A percentile compares a stretch with the other conserved stretches of the same genome.
phyloP scores from a whole-genome alignment of 2,888 invertebrate genomes.

The Mesoligia furuncula region DNA sequence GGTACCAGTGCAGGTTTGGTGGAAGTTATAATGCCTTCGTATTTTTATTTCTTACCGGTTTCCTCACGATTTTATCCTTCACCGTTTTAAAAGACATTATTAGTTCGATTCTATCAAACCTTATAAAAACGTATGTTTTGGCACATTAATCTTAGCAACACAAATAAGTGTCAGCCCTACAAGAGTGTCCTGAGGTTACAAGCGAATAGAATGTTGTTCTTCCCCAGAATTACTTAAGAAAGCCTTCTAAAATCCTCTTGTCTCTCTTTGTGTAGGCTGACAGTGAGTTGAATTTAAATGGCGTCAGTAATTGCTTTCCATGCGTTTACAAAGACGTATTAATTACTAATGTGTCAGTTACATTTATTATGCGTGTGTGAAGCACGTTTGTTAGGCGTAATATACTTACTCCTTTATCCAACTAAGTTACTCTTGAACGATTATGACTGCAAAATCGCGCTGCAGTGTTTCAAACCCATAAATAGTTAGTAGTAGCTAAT shows the following conservation, averaged over 20 bases:
- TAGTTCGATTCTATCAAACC: background rate
- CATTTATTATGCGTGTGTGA: slow-evolving; percentile 19
- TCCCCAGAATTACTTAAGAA: slow-evolving; percentile 30
- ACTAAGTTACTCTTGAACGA: slow-evolving; percentile 12
- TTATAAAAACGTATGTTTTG: background rate
- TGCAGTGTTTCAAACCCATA: background rate
- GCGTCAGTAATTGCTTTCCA: slow-evolving; percentile 47
- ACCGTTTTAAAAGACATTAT: background rate
- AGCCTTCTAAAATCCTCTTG: slow-evolving; percentile 44
- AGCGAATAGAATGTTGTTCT: slow-evolving; percentile 17
- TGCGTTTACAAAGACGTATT: slow-evolving; percentile 49
- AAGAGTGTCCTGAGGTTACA: background rate
- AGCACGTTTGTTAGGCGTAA: slow-evolving; percentile 5
- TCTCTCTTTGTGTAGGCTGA: slow-evolving; percentile 18
- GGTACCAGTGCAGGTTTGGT: background rate
- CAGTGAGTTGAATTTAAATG: slow-evolving; percentile 56
- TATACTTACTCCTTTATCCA: background rate
- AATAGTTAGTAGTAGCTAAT: background rate
- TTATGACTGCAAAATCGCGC: background rate
- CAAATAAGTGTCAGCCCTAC: background rate
- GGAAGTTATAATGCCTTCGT: background rate
- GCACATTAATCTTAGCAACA: background rate
- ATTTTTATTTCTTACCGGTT: background rate
- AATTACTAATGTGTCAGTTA: slow-evolving; percentile 54
- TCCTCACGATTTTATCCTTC: background rate